Percentiles rank a stretch among this genome's conserved stretches.
Conservation (phyloP, 2,888 invertebrate species). For the Heteromurus nitidus region DNA sequence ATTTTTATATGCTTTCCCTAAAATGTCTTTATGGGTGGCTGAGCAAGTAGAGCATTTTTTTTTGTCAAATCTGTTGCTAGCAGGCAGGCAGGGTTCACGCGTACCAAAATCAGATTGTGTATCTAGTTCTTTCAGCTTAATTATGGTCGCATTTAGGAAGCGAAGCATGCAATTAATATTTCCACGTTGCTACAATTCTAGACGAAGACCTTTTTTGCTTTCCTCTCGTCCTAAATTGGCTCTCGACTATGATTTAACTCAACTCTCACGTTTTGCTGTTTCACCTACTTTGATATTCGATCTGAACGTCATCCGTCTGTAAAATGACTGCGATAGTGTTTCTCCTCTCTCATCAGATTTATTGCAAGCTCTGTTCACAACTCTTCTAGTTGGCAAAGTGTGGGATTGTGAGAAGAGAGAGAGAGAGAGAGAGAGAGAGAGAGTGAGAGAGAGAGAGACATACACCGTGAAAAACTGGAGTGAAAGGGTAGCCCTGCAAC, state of each 20-base stretch:
- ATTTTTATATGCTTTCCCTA: too few species aligned
- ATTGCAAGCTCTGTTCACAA: slow-evolving; percentile 17
- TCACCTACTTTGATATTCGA: slow-evolving; percentile 21
- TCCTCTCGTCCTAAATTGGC: too few species aligned
- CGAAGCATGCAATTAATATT: too few species aligned
- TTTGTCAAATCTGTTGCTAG: too few species aligned
- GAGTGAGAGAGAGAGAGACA: too few species aligned
- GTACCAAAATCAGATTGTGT: background rate
- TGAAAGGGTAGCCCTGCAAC: slow-evolving; percentile 13
- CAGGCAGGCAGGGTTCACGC: slow-evolving; percentile 30
- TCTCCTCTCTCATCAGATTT: slow-evolving; percentile 6
- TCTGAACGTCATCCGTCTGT: background rate
- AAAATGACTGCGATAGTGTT: background rate
- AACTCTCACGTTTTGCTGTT: background rate
- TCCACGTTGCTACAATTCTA: too few species aligned
- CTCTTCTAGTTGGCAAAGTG: background rate
- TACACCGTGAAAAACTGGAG: background rate
- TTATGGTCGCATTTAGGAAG: too few species aligned
- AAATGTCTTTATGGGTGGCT: slow-evolving; percentile 2
- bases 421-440: too few species aligned
- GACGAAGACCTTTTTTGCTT: too few species aligned
- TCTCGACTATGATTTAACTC: too few species aligned
- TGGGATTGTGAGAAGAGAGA: too few species aligned
- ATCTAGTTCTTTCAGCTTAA: too few species aligned
- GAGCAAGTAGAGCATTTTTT: slow-evolving; percentile 1